Evolutionary conservation across 2,113 vertebrate genomes (phyloP).

Genomic region (Python bivittatus): DNA sequence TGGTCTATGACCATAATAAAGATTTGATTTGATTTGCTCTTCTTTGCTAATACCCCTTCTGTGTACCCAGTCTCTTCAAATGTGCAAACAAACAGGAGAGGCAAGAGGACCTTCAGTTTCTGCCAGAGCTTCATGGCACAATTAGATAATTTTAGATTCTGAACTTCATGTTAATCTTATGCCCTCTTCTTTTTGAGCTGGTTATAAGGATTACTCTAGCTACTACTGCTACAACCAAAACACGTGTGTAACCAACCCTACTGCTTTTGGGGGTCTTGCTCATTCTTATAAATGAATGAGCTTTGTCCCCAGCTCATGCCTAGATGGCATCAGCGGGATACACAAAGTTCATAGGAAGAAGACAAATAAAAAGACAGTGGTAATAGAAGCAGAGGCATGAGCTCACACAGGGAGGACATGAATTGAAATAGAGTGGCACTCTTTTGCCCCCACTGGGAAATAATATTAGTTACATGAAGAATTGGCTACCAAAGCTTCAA

Average conservation of each 20-base stretch:
- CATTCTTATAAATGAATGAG: background rate
- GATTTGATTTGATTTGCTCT: background rate
- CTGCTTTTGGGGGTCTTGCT: background rate
- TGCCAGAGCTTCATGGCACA: background rate
- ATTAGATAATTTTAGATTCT: background rate
- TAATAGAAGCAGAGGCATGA: background rate
- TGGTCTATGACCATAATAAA: background rate
- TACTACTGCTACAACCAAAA: background rate
- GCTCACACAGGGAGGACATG: background rate
- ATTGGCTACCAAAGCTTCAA: background rate
- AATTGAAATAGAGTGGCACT: background rate
- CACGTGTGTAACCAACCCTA: background rate
- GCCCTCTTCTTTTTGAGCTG: background rate
- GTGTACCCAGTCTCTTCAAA: background rate
- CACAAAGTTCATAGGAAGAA: background rate
- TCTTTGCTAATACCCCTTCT: too few species aligned
- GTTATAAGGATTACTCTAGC: background rate
- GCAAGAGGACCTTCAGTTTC: background rate
- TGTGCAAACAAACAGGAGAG: background rate
- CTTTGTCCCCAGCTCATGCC: background rate
- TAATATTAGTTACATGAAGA: background rate
- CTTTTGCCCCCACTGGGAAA: background rate
- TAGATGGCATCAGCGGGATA: background rate
- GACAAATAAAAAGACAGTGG: background rate
- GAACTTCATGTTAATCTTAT: background rate